phyloP scores from a whole-genome alignment of 2,113 vertebrate species.

The Globicephala melas region DNA sequence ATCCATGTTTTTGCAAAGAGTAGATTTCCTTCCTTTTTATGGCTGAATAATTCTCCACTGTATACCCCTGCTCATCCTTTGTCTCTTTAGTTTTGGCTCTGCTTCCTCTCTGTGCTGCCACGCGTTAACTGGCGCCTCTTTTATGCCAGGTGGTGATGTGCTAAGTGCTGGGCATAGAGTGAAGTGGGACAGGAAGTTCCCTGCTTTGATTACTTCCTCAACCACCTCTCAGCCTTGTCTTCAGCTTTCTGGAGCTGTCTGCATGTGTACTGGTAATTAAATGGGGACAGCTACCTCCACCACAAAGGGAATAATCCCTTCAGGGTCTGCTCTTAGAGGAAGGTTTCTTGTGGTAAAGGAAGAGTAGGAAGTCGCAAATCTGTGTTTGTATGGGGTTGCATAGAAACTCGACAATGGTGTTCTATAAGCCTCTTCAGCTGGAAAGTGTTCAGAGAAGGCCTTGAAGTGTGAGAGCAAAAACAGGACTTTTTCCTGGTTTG shows the following conservation, averaged over 20 bases:
- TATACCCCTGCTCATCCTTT: neutral
- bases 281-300: neutral
- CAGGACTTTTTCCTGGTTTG: neutral
- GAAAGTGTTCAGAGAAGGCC: neutral
- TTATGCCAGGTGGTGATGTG: neutral
- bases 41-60: neutral
- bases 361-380: neutral
- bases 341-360: neutral
- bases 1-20: neutral
- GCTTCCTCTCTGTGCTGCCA: neutral
- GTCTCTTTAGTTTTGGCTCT: neutral
- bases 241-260: neutral
- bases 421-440: neutral
- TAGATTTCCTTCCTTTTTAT: neutral
- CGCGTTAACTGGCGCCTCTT: neutral
- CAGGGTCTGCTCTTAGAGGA: neutral
- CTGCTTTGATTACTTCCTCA: neutral
- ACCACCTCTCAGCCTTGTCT: rapidly evolving
- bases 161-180: neutral
- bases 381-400: neutral
- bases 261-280: neutral
- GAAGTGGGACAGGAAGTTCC: rapidly evolving
- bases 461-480: neutral
- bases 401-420: neutral
- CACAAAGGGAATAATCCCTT: neutral